Evolutionary conservation across 2,797 vertebrate species (phyloP), one percentile per base, ranked within the genome.

Genomic region (Mustela erminea): DNA sequence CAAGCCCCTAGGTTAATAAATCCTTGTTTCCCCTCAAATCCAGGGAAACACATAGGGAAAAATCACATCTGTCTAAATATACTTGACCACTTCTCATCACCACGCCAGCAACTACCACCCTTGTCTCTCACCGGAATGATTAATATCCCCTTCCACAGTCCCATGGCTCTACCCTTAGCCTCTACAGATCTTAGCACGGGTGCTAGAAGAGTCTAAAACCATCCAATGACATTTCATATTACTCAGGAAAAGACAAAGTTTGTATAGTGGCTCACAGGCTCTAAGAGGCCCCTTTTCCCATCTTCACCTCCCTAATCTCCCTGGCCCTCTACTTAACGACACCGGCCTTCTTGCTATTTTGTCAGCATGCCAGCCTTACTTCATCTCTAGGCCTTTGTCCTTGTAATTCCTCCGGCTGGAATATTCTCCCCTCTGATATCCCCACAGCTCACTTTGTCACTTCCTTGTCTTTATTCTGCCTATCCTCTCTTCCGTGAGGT

Each of bases 251-350:
- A 70, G n/a, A 43, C 25, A 3, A 66, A 64, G 38, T 70, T 78
- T 29, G 3, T 5, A 27, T 12, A 38, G 58, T 6, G 60, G 17
- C 29, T 3, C 56, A 4, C 41, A 29, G 27, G 25, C 41, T 9
- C 72, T 75, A 17, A 46, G 25, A 75, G 72, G 14, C 14, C 41
- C 72, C 25, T 46, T 15, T 46, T 17, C 64, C 60, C 4, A 8
- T 52, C 72, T 66, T 70, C 46, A 17, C 38, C 77, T 93, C 32
- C 25, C 35, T 38, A 7, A 4, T 18, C 3, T 5, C 23, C 20
- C 21, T 1, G 9, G 1, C 11, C 13, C 43, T 52, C n/a, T 1
- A 13, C 6, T 32, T 21, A 75, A 27, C 0, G 2, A 70, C 46
- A 77, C 17, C 12, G 17, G 38, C 43, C 54, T 77, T 54, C 32